Evolutionary conservation across 23 tunicate genomes (phyloP), one percentile per base, ranked within the genome.

Genomic region (Ciona savignyi): DNA sequence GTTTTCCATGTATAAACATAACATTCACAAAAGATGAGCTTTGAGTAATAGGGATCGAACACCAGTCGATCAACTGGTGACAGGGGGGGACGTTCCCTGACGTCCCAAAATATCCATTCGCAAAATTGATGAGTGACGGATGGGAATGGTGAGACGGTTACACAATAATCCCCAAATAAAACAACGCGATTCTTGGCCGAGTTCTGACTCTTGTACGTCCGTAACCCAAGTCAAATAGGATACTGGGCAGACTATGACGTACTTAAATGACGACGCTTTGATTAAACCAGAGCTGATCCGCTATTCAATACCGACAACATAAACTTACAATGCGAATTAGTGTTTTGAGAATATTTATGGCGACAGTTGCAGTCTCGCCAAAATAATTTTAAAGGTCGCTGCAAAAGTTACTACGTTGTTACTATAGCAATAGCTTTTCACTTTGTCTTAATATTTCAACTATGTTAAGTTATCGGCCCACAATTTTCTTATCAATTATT

Each of bases 141-240:
- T 15, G 15, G 56, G 15, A 42, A 6, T 9, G 15, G 15, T 6
- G 56, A 42, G 56, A 42, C 56, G 56, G 56, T 42, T 42, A 42
- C 56, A 42, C 56, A 42, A 42, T 30, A 69, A 69, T 30, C 73
- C 73, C 23, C 20, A 28, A 23, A 34, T 66, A 34, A 33, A 34
- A 69, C 34, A 30, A 69, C 73, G 51, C 33, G 49, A 51, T 29
- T 22, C 23, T 3, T 32, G 32, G 51, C 22, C 11, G 6, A 4
- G 25, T 29, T 1, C 70, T 27, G 70, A 31, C 32, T 1, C 51
- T 32, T 69, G 51, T 19, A 32, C 51, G 34, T 69, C 73, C 73
- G 73, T 69, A 69, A 69, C 51, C 51, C 73, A 33, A 69, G 25
- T 1, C 73, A 34, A 69, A 69, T 4, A 23, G 73, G 73, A 69